Evolutionary conservation across 1,140 invertebrate genomes (phyloP).

Genomic region (Drosophila aff.): DNA sequence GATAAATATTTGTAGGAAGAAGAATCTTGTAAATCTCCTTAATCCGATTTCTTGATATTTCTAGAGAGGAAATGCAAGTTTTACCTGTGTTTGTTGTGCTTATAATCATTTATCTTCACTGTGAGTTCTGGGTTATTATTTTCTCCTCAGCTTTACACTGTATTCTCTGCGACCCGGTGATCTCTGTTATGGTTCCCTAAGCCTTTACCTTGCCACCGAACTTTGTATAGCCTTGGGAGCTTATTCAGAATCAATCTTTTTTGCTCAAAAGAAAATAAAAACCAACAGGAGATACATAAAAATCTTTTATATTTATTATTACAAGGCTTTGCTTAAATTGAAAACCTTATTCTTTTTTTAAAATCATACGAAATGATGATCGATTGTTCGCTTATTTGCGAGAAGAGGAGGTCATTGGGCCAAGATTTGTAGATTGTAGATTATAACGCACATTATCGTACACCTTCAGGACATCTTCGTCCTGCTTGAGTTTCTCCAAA

Average conservation of each 20-base stretch:
- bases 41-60: slow-evolving; percentile 24
- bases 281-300: too few relatives aligned
- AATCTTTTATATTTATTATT: neutral
- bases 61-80: slow-evolving; percentile 12
- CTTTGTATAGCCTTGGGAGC: neutral
- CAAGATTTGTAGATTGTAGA: too few relatives aligned
- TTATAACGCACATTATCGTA: too few relatives aligned
- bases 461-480: too few relatives aligned
- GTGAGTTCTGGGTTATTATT: neutral
- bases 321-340: neutral
- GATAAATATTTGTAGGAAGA: neutral
- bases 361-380: too few relatives aligned
- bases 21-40: neutral
- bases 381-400: too few relatives aligned
- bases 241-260: too few relatives aligned
- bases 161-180: neutral
- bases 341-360: too few relatives aligned
- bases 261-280: too few relatives aligned
- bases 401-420: too few relatives aligned
- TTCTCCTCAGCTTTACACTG: neutral
- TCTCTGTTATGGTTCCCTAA: neutral
- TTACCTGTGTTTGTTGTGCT: neutral
- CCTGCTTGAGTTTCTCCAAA: too few relatives aligned
- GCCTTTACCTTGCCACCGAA: too few relatives aligned
- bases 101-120: slow-evolving; percentile 12